phyloP scores from a whole-genome alignment of 1,140 invertebrate species.

The Tyrophagus putrescentiae region DNA sequence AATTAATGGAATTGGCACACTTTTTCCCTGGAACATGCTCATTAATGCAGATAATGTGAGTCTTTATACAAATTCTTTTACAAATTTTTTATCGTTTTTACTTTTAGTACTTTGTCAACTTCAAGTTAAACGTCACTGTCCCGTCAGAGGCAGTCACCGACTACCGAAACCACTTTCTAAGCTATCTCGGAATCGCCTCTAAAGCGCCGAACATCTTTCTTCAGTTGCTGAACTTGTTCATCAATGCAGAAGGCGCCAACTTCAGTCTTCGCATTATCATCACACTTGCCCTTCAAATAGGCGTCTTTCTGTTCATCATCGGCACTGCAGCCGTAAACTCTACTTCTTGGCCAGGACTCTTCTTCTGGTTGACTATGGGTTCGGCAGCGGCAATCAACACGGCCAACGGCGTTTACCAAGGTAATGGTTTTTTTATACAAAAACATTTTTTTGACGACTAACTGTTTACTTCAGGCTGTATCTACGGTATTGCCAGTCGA shows the following conservation, averaged over 20 bases:
- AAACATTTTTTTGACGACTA: too few species aligned
- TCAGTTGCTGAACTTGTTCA: constrained; percentile 14
- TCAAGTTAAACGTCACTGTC: constrained; percentile 2
- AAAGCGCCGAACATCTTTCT: constrained; percentile 16
- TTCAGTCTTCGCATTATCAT: not conserved
- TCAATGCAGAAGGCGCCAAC: constrained; percentile 7
- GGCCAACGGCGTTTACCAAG: constrained; percentile 72
- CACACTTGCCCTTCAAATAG: constrained; percentile 57
- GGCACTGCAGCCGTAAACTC: constrained; percentile 77
- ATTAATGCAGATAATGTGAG: constrained; percentile 60
- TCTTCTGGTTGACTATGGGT: constrained; percentile 78
- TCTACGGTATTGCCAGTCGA: constrained; percentile 83
- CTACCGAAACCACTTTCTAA: constrained; percentile 19
- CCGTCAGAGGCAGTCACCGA: not conserved
- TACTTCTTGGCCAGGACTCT: constrained; percentile 51
- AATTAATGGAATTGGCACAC: constrained; percentile 77
- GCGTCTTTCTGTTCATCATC: constrained; percentile 74
- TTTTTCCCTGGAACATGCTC: constrained; percentile 99
- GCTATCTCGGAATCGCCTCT: constrained; percentile 14
- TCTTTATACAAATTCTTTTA: not conserved
- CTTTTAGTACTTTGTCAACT: constrained; percentile 18
- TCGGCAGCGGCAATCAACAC: constrained; percentile 74
- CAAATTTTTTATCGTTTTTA: not conserved
- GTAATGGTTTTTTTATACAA: too few species aligned
- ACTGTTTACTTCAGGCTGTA: constrained; percentile 57